A percentile compares a stretch with the other conserved stretches of the same genome.
Evolutionary conservation across 2,113 vertebrate genomes (phyloP).

Genomic region (Regulus satrapa): DNA sequence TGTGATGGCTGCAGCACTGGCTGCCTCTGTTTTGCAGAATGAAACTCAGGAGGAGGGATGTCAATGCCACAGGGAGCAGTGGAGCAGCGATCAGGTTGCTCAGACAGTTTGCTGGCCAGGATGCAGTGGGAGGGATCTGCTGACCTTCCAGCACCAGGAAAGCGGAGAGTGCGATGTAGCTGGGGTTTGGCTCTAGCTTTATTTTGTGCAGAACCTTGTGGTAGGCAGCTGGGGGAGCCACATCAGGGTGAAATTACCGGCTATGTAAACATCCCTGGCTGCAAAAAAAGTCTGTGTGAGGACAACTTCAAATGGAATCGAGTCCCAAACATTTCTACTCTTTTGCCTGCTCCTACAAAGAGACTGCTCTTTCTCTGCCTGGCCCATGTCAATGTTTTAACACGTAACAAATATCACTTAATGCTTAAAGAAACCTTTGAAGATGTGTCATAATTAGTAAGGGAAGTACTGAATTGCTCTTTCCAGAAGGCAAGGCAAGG

Average conservation of each 20-base stretch:
- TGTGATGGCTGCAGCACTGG: accelerated
- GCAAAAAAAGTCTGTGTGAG: not conserved
- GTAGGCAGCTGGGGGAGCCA: not conserved
- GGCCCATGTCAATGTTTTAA: not conserved
- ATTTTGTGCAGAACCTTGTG: not conserved
- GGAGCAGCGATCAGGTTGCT: accelerated
- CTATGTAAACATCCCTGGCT: not conserved
- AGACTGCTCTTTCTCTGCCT: not conserved
- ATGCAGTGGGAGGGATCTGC: not conserved
- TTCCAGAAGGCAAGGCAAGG: not conserved
- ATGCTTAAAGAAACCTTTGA: not conserved
- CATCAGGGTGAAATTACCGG: not conserved
- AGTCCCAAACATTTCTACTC: not conserved
- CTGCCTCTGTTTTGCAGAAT: not conserved
- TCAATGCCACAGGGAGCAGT: too few species aligned
- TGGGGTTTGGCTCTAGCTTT: accelerated
- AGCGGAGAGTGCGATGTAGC: not conserved
- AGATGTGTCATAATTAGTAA: not conserved
- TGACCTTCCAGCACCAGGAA: not conserved
- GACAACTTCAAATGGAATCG: not conserved
- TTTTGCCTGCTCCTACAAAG: not conserved
- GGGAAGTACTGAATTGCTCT: not conserved
- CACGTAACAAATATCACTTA: not conserved
- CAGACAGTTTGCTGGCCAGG: accelerated
- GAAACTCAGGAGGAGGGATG: not conserved